A percentile compares a stretch with the other conserved stretches of the same genome.
phyloP scores from a whole-genome alignment of 2,797 vertebrate genomes.

The Fringilla coelebs region DNA sequence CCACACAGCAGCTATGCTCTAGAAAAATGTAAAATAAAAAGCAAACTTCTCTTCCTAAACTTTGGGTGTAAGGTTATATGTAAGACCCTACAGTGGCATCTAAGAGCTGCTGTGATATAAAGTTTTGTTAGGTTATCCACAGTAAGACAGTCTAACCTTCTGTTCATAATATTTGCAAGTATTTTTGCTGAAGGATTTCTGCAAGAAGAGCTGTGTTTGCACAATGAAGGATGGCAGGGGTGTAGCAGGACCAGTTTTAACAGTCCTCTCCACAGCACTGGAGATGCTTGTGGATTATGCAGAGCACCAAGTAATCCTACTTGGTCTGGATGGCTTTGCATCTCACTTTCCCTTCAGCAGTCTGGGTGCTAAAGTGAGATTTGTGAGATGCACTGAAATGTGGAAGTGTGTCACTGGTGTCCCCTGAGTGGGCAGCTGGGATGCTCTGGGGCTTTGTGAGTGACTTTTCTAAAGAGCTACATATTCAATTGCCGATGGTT shows the following conservation, averaged over 20 bases:
- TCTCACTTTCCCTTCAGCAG: neutral
- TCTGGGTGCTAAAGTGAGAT: neutral
- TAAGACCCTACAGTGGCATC: neutral
- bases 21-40: neutral
- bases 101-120: neutral
- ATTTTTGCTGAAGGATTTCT: neutral
- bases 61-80: accelerated
- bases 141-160: neutral
- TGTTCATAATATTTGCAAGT: neutral
- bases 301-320: accelerated
- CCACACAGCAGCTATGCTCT: accelerated
- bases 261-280: neutral
- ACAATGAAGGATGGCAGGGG: neutral
- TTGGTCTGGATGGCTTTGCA: neutral
- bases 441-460: neutral
- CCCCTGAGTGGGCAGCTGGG: neutral
- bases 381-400: neutral
- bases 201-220: neutral
- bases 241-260: neutral
- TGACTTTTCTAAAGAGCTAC: neutral
- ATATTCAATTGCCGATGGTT: neutral
- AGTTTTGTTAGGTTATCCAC: neutral
- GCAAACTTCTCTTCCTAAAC: neutral
- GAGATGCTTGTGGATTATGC: neutral
- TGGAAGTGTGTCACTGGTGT: accelerated